A percentile compares a stretch with the other conserved stretches of the same genome.
These are phyloP conservation scores for Pogoniulus pusillus DNA, from an alignment of 2,797 vertebrate genomes.

Conservation along the genomic window DNA sequence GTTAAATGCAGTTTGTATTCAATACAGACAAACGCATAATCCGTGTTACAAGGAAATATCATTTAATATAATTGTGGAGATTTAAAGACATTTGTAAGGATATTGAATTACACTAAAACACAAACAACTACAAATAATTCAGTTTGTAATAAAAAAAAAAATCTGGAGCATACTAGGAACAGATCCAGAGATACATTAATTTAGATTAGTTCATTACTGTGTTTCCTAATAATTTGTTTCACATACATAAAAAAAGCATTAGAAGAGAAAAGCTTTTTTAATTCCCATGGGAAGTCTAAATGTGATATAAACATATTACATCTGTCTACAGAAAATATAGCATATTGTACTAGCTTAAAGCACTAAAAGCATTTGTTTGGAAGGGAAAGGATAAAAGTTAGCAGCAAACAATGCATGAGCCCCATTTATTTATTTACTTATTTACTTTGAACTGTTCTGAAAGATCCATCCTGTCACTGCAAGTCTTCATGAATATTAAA, in stretches of 20 bases:
- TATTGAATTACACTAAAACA: not conserved
- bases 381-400: not conserved
- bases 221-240: not conserved
- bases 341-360: not conserved
- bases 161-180: not conserved
- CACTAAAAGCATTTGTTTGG: slow-evolving; percentile 1
- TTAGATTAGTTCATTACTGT: not conserved
- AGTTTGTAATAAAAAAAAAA: not conserved
- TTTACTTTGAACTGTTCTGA: slow-evolving; percentile 36
- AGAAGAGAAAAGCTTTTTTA: not conserved
- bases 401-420: not conserved
- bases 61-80: not conserved
- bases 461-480: not conserved
- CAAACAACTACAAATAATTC: not conserved
- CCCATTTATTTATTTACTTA: slow-evolving; percentile 42
- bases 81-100: not conserved
- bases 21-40: not conserved
- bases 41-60: not conserved
- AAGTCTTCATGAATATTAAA: slow-evolving; percentile 39
- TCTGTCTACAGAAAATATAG: not conserved
- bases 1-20: not conserved
- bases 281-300: not conserved
- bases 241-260: not conserved
- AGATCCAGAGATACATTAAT: not conserved
- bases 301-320: not conserved